Evolutionary conservation across 2,113 vertebrate species (phyloP), one percentile per base, ranked within the genome.

Genomic region (Prionailurus bengalensis): DNA sequence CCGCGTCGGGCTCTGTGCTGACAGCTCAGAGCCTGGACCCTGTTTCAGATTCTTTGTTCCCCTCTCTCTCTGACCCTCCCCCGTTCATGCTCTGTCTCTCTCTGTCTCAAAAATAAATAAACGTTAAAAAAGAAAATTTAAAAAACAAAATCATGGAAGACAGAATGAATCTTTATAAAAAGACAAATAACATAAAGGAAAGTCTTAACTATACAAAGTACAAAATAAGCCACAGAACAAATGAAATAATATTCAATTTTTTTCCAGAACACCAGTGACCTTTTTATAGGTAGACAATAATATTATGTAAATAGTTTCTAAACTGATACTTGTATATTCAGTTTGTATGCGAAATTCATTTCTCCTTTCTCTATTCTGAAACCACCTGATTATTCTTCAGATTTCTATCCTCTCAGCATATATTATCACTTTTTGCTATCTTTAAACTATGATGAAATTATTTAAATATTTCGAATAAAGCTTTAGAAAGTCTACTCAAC

Each of bases 221-320:
- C 90, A 84, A 88, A 48, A 7, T 86, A 58, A 90, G 19, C 7
- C 58, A 55, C 29, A 53, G 73, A 65, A 90, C 15, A 85, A 86
- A 85, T 74, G 66, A 80, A 10, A 45, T 29, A 78, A 73, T 82
- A 51, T 71, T 94, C 74, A 0, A 74, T 90, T 63, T 89, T 97
- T 97, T 76, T 80, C 39, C 33, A 82, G 61, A 85, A 94, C 93
- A 39, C 8, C 53, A 51, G 9, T 82, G 89, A 95, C 82, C 74
- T 73, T 93, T 97, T 97, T 93, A 96, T 88, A 91, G 58, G 81
- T 88, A 27, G 45, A 82, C 42, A 55, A 42, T 84, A 61, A 58
- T 42, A 48, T 70, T 81, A 83, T 55, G 71, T 85, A 89, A 76
- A 68, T 79, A 14, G n/a, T 36, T 76, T 97, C 53, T 61, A 93